Percentiles rank a stretch among this genome's conserved stretches.
phyloP scores from a whole-genome alignment of 2,888 invertebrate genomes.

The Mimas tiliae region DNA sequence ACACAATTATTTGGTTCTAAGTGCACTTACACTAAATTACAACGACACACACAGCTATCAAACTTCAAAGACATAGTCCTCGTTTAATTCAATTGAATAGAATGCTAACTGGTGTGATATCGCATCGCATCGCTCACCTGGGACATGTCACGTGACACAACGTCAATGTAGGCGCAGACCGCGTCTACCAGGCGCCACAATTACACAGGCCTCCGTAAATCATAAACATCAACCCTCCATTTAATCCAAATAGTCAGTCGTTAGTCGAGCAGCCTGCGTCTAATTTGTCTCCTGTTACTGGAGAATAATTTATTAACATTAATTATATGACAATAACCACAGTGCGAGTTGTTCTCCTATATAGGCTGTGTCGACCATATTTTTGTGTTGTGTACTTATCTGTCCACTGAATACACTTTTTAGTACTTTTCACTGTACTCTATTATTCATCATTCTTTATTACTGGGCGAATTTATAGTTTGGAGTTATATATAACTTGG shows the following conservation, averaged over 20 bases:
- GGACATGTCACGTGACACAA: conserved; percentile 31
- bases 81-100: background rate
- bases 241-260: conserved; percentile 84
- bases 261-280: conserved; percentile 83
- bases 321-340: conserved; percentile 77
- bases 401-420: background rate
- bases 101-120: conserved; percentile 4
- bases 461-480: too few species aligned
- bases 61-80: background rate
- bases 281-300: conserved; percentile 83
- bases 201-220: conserved; percentile 82
- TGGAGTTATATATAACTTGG: too few species aligned
- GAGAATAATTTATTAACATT: conserved; percentile 84
- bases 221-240: conserved; percentile 85
- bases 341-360: conserved; percentile 41
- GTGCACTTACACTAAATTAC: background rate
- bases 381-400: conserved; percentile 1
- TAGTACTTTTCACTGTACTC: background rate
- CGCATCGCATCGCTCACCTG: conserved; percentile 30
- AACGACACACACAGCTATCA: background rate
- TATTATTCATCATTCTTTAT: too few species aligned
- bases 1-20: too few species aligned
- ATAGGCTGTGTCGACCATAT: conserved; percentile 29
- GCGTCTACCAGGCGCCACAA: conserved; percentile 81
- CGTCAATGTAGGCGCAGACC: conserved; percentile 50